A percentile compares a stretch with the other conserved stretches of the same genome.
phyloP scores from a whole-genome alignment of 2,888 invertebrate genomes.

The Priocnemis perturbator region DNA sequence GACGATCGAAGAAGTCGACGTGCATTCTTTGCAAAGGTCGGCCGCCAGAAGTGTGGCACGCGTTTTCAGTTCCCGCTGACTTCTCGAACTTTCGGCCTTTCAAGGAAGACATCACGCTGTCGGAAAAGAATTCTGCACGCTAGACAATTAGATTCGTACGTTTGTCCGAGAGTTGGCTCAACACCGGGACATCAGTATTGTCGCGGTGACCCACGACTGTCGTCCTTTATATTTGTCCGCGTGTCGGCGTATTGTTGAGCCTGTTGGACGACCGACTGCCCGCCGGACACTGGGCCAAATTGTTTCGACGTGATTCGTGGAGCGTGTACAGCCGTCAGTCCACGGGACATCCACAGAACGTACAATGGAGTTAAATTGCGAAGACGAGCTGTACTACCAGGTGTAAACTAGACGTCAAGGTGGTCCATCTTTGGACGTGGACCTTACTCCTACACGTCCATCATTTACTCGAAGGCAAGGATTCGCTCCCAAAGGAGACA shows the following conservation, averaged over 20 bases:
- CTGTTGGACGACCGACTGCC: constrained; percentile 4
- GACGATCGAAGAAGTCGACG: constrained; percentile 9
- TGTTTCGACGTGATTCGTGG: constrained; percentile 34
- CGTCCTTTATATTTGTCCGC: constrained; percentile 18
- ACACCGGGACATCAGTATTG: constrained; percentile 53
- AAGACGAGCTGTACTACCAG: constrained; percentile 40
- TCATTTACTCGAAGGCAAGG: neutral
- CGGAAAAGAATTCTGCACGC: constrained; percentile 24
- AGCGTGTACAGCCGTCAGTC: neutral
- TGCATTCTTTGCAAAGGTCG: constrained; percentile 24
- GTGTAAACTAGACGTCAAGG: constrained; percentile 57
- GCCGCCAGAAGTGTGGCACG: constrained; percentile 30
- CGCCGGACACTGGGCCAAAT: constrained; percentile 30
- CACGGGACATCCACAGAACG: constrained; percentile 7
- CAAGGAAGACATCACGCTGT: constrained; percentile 57
- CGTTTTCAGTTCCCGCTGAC: constrained; percentile 41
- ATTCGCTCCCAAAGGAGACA: too few species aligned
- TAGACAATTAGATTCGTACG: constrained; percentile 66
- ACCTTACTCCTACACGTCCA: neutral
- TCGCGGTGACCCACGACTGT: constrained; percentile 31
- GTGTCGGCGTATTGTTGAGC: constrained; percentile 25
- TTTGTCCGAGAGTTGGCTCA: constrained; percentile 64
- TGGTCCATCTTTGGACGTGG: neutral
- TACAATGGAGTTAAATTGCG: constrained; percentile 60
- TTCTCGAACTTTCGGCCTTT: constrained; percentile 15